Base-by-base conservation (phyloP, 2,888 invertebrate genomes). In the Idaea biselata region DNA sequence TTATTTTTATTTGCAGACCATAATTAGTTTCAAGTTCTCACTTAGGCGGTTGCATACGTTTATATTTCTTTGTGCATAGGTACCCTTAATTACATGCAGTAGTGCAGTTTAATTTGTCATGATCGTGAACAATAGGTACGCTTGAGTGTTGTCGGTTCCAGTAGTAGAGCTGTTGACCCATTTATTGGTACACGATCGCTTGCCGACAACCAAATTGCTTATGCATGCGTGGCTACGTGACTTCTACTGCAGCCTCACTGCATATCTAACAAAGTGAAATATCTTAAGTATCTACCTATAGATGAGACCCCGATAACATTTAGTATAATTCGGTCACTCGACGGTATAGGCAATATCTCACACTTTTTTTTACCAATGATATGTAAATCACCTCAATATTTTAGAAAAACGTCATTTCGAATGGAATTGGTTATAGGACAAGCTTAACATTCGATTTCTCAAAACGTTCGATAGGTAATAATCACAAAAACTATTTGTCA, bases 181-280 rank as follows among this genome's bases (percentile, higher is more conserved):
- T 89, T 87, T 89, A 83, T 78, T 78, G 78, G 82, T 77, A 83
- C 86, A 88, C 87, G 86, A 84, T 76, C 80, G 80, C 76, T 75
- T 71, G 77, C 76, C 77, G 83, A 74, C 83, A 84, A 68, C 83
- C 80, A 76, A 83, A 88, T 88, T 83, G 84, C 80, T 89, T 87
- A 89, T 89, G 87, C 88, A 89, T 89, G 89, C 88, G 82, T 86
- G 80, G 79, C 84, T 82, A 84, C 82, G 84, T 84, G 84, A 86
- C 81, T 82, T 68, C 73, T 63, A 76, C 78, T 84, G 82, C 86
- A 88, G 80, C 80, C 78, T 83, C 79, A 78, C 81, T 81, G 84
- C 82, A 87, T 87, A 79, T 76, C 78, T 79, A 80, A 83, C 81
- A 73, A 73, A 69, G 73, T 76, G 79, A 80, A 75, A 79, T 78